Evolutionary conservation across 2,797 vertebrate genomes (phyloP).

Genomic region (Coregonus ussuriensis): DNA sequence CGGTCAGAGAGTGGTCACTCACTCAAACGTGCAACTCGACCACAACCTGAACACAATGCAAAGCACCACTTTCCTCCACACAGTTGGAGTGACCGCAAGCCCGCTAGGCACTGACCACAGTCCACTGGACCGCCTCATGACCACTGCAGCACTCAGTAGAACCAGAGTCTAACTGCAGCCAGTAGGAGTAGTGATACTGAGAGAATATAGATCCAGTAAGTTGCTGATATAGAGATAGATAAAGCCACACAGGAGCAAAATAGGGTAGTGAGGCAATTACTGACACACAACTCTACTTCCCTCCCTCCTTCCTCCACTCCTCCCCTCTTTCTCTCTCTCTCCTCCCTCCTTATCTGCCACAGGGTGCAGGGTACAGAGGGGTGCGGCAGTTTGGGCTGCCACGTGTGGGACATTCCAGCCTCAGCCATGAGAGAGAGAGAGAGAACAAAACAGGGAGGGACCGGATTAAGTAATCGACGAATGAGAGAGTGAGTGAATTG

Average conservation of each 20-base stretch:
- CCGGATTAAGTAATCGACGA: background rate
- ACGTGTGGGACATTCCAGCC: conserved; percentile 82
- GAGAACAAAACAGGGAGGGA: background rate
- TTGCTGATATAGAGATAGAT: conserved; percentile 17
- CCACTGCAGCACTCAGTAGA: conserved; percentile 37
- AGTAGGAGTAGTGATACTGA: background rate
- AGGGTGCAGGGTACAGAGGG: conserved; percentile 59
- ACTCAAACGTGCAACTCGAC: background rate
- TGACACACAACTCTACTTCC: conserved; percentile 20
- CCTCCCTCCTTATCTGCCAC: conserved; percentile 29
- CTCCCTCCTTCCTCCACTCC: conserved; percentile 28
- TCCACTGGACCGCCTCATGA: conserved; percentile 46
- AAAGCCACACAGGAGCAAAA: conserved; percentile 19
- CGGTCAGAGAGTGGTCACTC: conserved; percentile 15
- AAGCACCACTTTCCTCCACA: conserved; percentile 42
- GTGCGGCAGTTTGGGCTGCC: conserved; percentile 76
- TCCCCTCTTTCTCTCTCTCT: too few species aligned
- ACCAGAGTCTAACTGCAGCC: conserved; percentile 10
- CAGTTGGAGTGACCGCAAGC: conserved; percentile 43
- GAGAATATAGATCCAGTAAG: too few species aligned
- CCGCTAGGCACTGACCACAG: conserved; percentile 39
- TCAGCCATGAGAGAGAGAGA: conserved; percentile 55
- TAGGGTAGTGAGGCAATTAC: background rate
- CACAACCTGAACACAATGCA: conserved; percentile 34
- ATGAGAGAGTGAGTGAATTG: too few species aligned